phyloP scores from a whole-genome alignment of 2,888 invertebrate genomes.

The Athripsodes cinereus region DNA sequence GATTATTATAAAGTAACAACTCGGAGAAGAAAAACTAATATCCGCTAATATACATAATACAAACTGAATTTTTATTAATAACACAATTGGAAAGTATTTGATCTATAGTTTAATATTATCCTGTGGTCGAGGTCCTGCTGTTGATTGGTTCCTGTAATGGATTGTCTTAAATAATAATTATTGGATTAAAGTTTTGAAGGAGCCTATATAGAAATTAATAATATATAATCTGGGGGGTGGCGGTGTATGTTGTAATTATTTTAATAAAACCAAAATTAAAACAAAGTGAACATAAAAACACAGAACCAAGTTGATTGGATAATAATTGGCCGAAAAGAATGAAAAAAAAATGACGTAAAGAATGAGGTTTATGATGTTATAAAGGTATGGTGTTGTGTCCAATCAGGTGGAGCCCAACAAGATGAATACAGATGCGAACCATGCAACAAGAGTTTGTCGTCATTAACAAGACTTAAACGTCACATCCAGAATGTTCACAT shows the following conservation, averaged over 20 bases:
- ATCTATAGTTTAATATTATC: constrained; percentile 15
- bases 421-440: constrained; percentile 88
- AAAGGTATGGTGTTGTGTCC: constrained; percentile 28
- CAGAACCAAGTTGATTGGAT: not conserved
- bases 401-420: constrained; percentile 67
- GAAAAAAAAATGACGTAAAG: constrained; percentile 14
- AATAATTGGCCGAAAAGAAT: not conserved
- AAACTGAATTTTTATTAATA: no score
- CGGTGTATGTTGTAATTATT: constrained; percentile 13
- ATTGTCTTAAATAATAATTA: constrained; percentile 10
- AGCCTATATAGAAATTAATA: constrained; percentile 5
- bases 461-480: constrained; percentile 80
- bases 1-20: constrained; percentile 18
- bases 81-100: constrained; percentile 20
- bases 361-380: constrained; percentile 10
- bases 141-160: no score
- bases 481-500: constrained; percentile 91
- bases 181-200: no score
- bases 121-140: no score
- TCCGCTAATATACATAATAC: constrained; percentile 19
- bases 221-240: constrained; percentile 23
- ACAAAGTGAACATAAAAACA: no score
- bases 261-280: not conserved
- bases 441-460: constrained; percentile 86
- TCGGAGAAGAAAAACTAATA: constrained; percentile 20